Conservation (phyloP, 1,140 invertebrate genomes). For the Cyclargus thomasi region DNA sequence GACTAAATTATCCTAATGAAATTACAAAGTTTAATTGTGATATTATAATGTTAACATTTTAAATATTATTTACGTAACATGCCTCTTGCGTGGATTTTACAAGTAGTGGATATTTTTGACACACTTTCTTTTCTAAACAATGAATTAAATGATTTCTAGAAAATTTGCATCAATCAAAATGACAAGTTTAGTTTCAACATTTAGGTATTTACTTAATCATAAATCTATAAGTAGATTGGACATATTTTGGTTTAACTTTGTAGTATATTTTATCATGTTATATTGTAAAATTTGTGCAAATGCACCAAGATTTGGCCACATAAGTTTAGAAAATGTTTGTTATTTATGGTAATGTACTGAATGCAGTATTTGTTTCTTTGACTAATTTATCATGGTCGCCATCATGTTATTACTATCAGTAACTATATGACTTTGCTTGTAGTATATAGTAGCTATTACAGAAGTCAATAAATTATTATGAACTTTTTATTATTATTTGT, state of each 20-base stretch:
- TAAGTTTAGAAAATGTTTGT: not conserved
- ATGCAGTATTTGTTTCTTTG: slow-evolving; percentile 9
- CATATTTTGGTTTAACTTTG: not conserved
- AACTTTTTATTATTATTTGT: not conserved
- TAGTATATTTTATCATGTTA: not conserved
- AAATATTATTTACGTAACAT: not conserved
- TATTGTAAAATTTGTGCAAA: not conserved
- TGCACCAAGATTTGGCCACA: not conserved
- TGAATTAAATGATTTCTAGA: too few species aligned
- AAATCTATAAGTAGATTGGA: not conserved
- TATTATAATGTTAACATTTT: slow-evolving; percentile 7
- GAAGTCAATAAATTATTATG: slow-evolving; percentile 8
- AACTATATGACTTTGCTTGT: slow-evolving; percentile 1
- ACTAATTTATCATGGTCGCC: slow-evolving; percentile 10
- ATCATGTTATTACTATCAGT: not conserved
- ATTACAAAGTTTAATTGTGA: slow-evolving; percentile 13
- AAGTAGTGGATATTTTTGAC: not conserved
- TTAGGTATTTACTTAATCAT: too few species aligned
- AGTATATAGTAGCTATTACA: slow-evolving; percentile 11
- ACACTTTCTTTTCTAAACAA: not conserved
- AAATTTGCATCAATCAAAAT: too few species aligned
- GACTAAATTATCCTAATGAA: not conserved
- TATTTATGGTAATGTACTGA: slow-evolving; percentile 8
- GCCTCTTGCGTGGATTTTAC: not conserved
- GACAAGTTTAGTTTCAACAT: too few species aligned